phyloP scores from a whole-genome alignment of 2,888 invertebrate genomes.

The Blastobasis lacticolella region DNA sequence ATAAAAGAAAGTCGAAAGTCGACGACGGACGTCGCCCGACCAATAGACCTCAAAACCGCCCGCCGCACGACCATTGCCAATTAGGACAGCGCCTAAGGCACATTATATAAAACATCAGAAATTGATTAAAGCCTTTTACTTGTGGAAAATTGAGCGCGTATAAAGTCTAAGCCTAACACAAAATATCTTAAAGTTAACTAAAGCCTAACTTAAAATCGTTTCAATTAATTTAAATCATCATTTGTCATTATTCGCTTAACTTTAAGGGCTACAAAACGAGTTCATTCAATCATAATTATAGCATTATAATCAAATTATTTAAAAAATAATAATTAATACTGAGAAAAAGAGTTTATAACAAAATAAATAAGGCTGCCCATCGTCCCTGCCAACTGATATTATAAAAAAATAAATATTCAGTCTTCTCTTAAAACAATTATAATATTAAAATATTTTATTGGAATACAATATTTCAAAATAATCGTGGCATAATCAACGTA shows the following conservation, averaged over 20 bases:
- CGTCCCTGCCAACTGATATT: conserved; percentile 5
- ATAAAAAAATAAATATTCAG: conserved; percentile 26
- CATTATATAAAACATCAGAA: background rate
- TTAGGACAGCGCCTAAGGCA: too few species aligned
- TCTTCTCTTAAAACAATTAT: conserved; percentile 25
- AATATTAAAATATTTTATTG: conserved; percentile 8
- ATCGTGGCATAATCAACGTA: conserved; percentile 10
- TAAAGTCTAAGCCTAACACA: conserved; percentile 52
- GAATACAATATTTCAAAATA: too few species aligned
- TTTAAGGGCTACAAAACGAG: conserved; percentile 18
- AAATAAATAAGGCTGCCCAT: conserved; percentile 12
- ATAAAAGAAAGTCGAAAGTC: too few species aligned
- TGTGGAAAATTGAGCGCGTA: conserved; percentile 69
- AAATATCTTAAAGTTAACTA: conserved; percentile 24
- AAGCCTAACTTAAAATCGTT: conserved; percentile 32
- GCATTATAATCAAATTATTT: conserved; percentile 4
- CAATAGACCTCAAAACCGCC: too few species aligned
- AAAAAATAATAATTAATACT: conserved; percentile 10
- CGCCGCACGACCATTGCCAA: too few species aligned
- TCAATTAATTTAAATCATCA: conserved; percentile 22
- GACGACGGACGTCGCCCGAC: too few species aligned
- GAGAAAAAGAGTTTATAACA: conserved; percentile 16
- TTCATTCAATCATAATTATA: conserved; percentile 16
- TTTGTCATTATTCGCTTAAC: conserved; percentile 21
- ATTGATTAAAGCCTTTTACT: conserved; percentile 59